A percentile compares a stretch with the other conserved stretches of the same genome.
Evolutionary conservation across 1,140 invertebrate genomes (phyloP).

Genomic region (Meloidogyne hapla): DNA sequence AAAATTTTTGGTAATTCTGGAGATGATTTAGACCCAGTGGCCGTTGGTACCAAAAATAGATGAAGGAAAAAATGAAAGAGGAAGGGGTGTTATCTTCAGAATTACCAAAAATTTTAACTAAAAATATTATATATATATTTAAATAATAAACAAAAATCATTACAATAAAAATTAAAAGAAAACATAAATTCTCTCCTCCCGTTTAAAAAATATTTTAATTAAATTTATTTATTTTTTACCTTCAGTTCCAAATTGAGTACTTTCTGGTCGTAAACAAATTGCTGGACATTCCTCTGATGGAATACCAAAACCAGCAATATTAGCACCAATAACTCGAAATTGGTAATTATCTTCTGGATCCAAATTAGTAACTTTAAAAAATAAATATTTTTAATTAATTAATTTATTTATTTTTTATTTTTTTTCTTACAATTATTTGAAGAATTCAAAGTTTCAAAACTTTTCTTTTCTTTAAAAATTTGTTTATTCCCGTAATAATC

Average conservation of each 20-base stretch:
- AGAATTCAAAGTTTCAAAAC: neutral
- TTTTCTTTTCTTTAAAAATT: slow-evolving; percentile 14
- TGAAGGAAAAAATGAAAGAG: too few relatives aligned
- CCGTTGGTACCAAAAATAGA: too few relatives aligned
- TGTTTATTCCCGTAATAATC: neutral
- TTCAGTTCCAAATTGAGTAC: neutral
- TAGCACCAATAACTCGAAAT: slow-evolving; percentile 60
- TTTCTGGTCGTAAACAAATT: slow-evolving; percentile 38
- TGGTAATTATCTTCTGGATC: slow-evolving; percentile 59
- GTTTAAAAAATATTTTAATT: neutral
- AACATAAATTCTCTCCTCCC: too few relatives aligned
- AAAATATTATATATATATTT: too few relatives aligned
- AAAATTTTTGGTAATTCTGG: too few relatives aligned
- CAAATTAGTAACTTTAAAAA: slow-evolving; percentile 40
- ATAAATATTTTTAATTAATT: neutral
- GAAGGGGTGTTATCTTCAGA: too few relatives aligned
- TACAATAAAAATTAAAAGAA: too few relatives aligned
- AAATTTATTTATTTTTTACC: neutral
- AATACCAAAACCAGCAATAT: slow-evolving; percentile 56
- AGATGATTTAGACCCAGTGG: too few relatives aligned
- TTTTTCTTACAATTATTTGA: neutral
- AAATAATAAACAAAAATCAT: too few relatives aligned
- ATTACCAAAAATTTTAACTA: too few relatives aligned
- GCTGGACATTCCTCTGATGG: slow-evolving; percentile 52
- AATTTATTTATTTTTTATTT: neutral